Base-by-base conservation (phyloP, 2,797 vertebrate species). In the Bufotes viridis region DNA sequence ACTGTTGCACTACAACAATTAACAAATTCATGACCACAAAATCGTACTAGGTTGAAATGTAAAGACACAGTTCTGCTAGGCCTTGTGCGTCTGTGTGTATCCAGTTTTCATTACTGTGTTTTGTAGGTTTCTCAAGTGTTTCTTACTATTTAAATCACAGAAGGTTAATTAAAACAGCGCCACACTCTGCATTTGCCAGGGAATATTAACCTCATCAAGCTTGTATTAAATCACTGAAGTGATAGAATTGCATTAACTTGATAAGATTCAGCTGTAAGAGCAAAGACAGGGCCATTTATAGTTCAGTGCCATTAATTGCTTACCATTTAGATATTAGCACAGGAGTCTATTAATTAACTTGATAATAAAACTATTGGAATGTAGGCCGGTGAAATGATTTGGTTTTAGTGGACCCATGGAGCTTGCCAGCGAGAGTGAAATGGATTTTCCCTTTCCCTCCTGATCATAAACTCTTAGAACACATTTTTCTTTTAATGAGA, bases 231-330 rank as follows among this genome's bases (percentile, higher is more conserved):
- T 94, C 92, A 91, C 49, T 70, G 89, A 92, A 90, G 88, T 91
- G 91, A 91, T 93, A 91, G 92, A 94, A 91, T 92, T 93, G 92
- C 91, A 90, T 92, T 93, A 91, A 78, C 92, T 90, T 91, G 92
- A 90, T 94, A 94, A 92, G 92, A 91, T 93, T 93, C 91, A 92
- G 90, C 91, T 92, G 92, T 90, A 91, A 93, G 92, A 93, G 91
- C 93, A 93, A 93, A 94, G 91, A 91, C 85, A 91, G 92, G 92
- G 90, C 90, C 92, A 90, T 94, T 94, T 94, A 95, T 96, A 96
- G 96, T 97, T 96, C 95, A 95, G 93, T 96, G 94, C 93, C 95
- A 96, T 96, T 97, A 96, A 96, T 96, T 97, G 94, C 94, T 96
- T 95, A 96, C 93, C 95, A 96, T 97, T 96, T 96, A 95, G 95